Evolutionary conservation across 2,888 invertebrate species (phyloP).

Genomic region (Mactromeris polynyma): DNA sequence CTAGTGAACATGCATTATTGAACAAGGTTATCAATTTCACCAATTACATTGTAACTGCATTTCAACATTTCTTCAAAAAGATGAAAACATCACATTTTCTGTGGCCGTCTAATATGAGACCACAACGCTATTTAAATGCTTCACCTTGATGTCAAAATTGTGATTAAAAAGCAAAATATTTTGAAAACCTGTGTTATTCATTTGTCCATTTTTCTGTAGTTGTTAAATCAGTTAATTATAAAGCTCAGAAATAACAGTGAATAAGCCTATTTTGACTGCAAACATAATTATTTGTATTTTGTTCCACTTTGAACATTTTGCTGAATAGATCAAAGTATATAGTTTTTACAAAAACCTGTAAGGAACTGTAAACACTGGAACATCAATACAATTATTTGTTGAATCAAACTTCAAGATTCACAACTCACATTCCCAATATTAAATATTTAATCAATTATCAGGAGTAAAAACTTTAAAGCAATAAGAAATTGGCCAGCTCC

Average conservation of each 20-base stretch:
- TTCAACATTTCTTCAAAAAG: neutral
- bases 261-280: neutral
- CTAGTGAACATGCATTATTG: neutral
- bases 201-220: neutral
- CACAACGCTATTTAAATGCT: neutral
- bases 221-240: neutral
- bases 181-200: neutral
- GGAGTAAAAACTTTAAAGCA: too few relatives aligned
- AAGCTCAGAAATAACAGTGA: neutral
- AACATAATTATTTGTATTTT: neutral
- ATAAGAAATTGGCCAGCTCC: too few relatives aligned
- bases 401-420: too few relatives aligned
- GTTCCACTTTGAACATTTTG: neutral
- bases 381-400: slow-evolving; percentile 1
- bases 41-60: neutral
- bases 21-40: neutral
- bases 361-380: neutral
- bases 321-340: neutral
- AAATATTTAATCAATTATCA: too few relatives aligned
- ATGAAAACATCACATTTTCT: neutral
- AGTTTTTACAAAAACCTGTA: neutral
- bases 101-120: neutral
- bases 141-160: neutral
- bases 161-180: neutral
- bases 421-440: too few relatives aligned